phyloP scores from a whole-genome alignment of 2,888 invertebrate genomes.

The Scaptodrosophila latifasciaeformis region DNA sequence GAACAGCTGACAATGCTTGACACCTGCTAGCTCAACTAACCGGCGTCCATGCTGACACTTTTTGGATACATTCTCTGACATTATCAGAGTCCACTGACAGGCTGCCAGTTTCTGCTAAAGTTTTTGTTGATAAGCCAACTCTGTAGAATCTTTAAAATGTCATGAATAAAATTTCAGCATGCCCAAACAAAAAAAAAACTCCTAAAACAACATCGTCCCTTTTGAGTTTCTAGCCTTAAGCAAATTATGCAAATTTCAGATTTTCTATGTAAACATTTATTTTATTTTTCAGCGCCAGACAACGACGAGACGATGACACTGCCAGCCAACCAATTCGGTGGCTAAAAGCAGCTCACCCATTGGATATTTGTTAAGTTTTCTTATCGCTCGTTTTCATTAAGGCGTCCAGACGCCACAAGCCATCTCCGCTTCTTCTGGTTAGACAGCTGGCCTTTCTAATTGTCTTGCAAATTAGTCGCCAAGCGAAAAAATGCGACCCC shows the following conservation, averaged over 20 bases:
- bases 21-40: slow-evolving; percentile 34
- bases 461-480: slow-evolving; percentile 70
- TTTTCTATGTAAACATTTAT: slow-evolving; percentile 73
- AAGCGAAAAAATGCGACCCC: slow-evolving; percentile 38
- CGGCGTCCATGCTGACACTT: slow-evolving; percentile 70
- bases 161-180: slow-evolving; percentile 31
- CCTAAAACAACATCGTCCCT: background rate
- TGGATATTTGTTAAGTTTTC: slow-evolving; percentile 62
- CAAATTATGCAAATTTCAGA: slow-evolving; percentile 74
- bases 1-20: slow-evolving; percentile 47
- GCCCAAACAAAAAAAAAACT: background rate
- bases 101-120: background rate
- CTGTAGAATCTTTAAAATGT: slow-evolving; percentile 20
- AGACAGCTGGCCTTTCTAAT: slow-evolving; percentile 66
- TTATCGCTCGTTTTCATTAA: slow-evolving; percentile 70
- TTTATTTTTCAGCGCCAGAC: slow-evolving; percentile 65
- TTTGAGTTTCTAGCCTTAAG: slow-evolving; percentile 33
- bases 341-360: slow-evolving; percentile 18
- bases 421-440: slow-evolving; percentile 41
- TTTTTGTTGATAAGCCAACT: background rate
- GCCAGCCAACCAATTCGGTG: slow-evolving; percentile 23
- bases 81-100: slow-evolving; percentile 33
- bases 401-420: slow-evolving; percentile 46
- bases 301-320: slow-evolving; percentile 12
- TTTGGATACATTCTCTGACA: slow-evolving; percentile 56